A percentile compares a stretch with the other conserved stretches of the same genome.
These are phyloP conservation scores for Anguilla marmorata DNA, from an alignment of 2,797 vertebrate genomes.

Conservation along the genomic window DNA sequence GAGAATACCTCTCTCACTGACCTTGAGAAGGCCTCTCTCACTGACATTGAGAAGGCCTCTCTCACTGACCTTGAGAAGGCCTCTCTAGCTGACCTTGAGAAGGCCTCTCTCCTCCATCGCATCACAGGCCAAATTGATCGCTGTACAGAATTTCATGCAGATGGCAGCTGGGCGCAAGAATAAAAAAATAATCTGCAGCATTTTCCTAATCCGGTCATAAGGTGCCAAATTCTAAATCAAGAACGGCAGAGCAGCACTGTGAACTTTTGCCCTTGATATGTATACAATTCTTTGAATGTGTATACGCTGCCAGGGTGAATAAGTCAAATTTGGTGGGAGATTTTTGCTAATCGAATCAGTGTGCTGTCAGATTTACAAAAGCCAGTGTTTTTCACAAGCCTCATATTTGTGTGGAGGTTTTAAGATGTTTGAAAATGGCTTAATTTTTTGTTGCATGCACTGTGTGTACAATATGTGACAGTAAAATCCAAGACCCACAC, in stretches of 20 bases:
- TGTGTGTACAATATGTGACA: not conserved
- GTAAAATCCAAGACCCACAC: not conserved
- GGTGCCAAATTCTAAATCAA: not conserved
- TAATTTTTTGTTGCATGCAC: not conserved
- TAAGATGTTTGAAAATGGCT: not conserved
- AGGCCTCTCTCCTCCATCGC: not conserved
- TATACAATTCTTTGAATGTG: not conserved
- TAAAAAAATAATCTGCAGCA: not conserved
- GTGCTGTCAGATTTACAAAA: not conserved
- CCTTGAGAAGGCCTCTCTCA: too few species aligned
- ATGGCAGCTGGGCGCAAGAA: not conserved
- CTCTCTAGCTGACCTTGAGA: too few species aligned
- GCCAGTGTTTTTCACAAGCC: not conserved
- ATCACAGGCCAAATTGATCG: not conserved
- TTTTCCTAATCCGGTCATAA: not conserved
- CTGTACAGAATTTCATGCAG: not conserved
- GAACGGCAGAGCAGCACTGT: not conserved
- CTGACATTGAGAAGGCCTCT: too few species aligned
- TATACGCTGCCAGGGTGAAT: not conserved
- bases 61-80: too few species aligned
- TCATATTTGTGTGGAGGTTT: not conserved
- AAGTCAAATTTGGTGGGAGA: not conserved
- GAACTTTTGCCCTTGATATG: not conserved
- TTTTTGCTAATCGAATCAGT: not conserved
- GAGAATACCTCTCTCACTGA: too few species aligned